A percentile compares a stretch with the other conserved stretches of the same genome.
These are phyloP conservation scores for Drosophila neocordata DNA, from an alignment of 1,140 invertebrate species.

Conservation along the genomic window DNA sequence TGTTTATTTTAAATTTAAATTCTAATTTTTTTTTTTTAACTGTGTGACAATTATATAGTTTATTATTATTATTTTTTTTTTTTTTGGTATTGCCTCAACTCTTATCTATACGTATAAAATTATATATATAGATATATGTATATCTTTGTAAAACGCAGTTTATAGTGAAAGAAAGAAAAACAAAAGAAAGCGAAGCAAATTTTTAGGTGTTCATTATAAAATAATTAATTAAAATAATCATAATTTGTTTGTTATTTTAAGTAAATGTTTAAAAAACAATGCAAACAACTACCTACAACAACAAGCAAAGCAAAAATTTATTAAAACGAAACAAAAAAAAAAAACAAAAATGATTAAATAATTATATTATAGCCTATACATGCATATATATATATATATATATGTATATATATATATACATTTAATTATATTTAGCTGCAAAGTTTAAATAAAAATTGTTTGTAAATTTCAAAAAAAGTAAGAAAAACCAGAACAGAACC, in stretches of 20 bases:
- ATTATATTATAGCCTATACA: conserved; percentile 35
- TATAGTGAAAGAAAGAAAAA: conserved; percentile 45
- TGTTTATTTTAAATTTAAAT: conserved; percentile 19
- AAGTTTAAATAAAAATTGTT: conserved; percentile 49
- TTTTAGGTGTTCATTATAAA: conserved; percentile 71
- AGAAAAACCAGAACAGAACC: conserved; percentile 26
- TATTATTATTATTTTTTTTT: background rate
- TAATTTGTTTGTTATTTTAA: conserved; percentile 53
- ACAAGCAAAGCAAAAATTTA: conserved; percentile 57
- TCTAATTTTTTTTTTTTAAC: conserved; percentile 19
- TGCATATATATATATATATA: conserved; percentile 30
- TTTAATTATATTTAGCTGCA: conserved; percentile 63
- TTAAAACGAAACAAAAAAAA: conserved; percentile 51
- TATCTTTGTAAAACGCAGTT: conserved; percentile 62
- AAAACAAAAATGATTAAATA: conserved; percentile 49
- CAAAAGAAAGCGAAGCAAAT: conserved; percentile 38
- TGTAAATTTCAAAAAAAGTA: conserved; percentile 58
- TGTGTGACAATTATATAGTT: conserved; percentile 2
- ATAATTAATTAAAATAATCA: conserved; percentile 52
- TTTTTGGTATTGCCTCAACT: conserved; percentile 7
- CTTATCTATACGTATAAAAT: background rate
- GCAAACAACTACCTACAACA: conserved; percentile 75
- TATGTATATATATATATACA: conserved; percentile 38
- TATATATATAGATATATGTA: conserved; percentile 5
- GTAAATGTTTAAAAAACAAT: conserved; percentile 69